Conservation (phyloP, 2,888 invertebrate species). For the Athalia cordata region DNA sequence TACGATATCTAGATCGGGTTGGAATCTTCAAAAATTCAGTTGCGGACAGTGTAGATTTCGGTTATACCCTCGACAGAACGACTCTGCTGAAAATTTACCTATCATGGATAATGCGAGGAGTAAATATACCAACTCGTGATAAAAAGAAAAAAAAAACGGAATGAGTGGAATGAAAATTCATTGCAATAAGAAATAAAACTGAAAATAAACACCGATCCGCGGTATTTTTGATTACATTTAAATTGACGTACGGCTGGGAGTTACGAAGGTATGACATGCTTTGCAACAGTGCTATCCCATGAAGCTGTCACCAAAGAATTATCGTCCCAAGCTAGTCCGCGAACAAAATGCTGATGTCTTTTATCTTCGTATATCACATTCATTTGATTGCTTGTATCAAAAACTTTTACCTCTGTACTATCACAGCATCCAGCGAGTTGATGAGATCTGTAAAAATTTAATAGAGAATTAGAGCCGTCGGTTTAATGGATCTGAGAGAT, state of each 20-base stretch:
- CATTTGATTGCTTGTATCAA: constrained; percentile 69
- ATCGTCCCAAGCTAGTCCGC: constrained; percentile 76
- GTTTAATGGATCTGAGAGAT: neutral
- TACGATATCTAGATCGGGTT: no score
- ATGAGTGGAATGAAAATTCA: no score
- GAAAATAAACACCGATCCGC: neutral
- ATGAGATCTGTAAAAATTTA: constrained; percentile 60
- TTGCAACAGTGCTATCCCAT: constrained; percentile 75
- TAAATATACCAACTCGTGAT: no score
- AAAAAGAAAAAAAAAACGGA: no score
- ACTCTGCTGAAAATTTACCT: no score
- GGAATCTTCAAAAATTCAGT: no score
- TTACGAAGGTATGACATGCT: constrained; percentile 61
- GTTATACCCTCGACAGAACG: no score
- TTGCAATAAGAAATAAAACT: no score
- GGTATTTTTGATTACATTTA: constrained; percentile 26
- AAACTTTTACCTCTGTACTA: constrained; percentile 71
- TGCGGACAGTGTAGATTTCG: no score
- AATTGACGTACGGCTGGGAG: constrained; percentile 48
- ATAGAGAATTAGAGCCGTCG: neutral
- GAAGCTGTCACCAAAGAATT: constrained; percentile 77
- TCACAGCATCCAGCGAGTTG: constrained; percentile 75
- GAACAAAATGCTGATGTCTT: constrained; percentile 76
- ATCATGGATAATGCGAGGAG: no score
- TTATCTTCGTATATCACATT: constrained; percentile 71